Evolutionary conservation across 64 coral and sea anemone genomes (phyloP).

Genomic region (Dendronephthya gigantea): DNA sequence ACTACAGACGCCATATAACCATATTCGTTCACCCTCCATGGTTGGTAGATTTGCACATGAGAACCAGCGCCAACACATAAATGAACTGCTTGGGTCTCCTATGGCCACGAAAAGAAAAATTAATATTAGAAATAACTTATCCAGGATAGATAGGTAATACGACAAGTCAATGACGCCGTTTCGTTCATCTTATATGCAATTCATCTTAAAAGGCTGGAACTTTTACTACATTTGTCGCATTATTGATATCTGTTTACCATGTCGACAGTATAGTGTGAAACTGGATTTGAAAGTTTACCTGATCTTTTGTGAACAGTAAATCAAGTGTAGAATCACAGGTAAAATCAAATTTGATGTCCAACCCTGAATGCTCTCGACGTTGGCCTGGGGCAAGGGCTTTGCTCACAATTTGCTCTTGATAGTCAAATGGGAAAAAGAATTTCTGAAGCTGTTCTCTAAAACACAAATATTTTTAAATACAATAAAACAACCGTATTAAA

Average conservation of each 20-base stretch:
- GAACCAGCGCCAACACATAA: conserved; percentile 77
- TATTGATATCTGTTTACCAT: too few species aligned
- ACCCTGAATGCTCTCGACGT: conserved; percentile 69
- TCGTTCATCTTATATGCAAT: too few species aligned
- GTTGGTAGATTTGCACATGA: conserved; percentile 68
- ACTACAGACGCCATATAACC: conserved; percentile 93
- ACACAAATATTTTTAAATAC: background rate
- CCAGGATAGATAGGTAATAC: too few species aligned
- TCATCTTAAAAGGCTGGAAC: too few species aligned
- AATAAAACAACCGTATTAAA: background rate
- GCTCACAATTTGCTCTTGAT: conserved; percentile 79
- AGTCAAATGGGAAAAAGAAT: conserved; percentile 93
- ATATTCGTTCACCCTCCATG: conserved; percentile 97
- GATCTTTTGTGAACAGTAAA: conserved; percentile 78
- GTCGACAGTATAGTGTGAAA: too few species aligned
- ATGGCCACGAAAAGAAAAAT: background rate
- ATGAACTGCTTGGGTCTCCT: conserved; percentile 93
- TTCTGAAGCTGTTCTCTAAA: conserved; percentile 72
- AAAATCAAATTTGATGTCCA: conserved; percentile 91
- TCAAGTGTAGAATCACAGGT: conserved; percentile 74
- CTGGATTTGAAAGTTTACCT: conserved; percentile 47
- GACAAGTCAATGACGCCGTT: too few species aligned
- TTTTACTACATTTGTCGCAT: too few species aligned
- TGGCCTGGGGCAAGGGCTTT: conserved; percentile 82
- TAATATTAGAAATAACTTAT: too few species aligned